Base-by-base conservation (phyloP, 1,140 invertebrate species). In the Acromyrmex echinatior region DNA sequence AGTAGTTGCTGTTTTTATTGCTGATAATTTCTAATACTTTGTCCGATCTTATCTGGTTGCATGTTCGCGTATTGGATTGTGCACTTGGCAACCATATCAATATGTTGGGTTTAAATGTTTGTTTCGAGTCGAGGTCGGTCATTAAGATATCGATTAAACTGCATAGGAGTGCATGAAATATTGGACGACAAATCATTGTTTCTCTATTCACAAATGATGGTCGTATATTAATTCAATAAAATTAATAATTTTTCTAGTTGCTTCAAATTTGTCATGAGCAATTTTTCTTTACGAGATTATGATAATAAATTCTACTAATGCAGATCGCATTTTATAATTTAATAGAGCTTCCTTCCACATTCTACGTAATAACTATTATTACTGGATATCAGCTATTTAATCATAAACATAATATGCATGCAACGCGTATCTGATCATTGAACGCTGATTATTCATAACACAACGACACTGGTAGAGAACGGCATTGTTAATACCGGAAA, bases 1-100 rank as follows among this genome's bases (percentile, higher is more conserved):
- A 25, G 53, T 10, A 71, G 58, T 81, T 58, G 49, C 71, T 58
- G 58, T n/a, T 56, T 87, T 82, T 73, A 68, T 70, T 58, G 45
- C 25, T 35, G 49, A 87, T 70, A 87, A 76, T 87, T 87, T 35
- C 39, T 77, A 68, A 76, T 77, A 87, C 49, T 84, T 87, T 76
- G 70, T 87, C 9, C 35, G 78, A 82, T 87, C 25, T 70, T 87
- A 87, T 87, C 77, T 70, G 7, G 12, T 35, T 31, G 49, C 82
- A 49, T 73, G 82, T 62, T 78, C 63, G 51, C 51, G 66, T 21
- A 51, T 53, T 12, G 45, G 25, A 70, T 63, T 73, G 53, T 74
- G 10, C 65, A 74, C 18, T 10, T 62, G 58, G 35, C 51, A 49
- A 35, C 58, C 51, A 45, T 45, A 78, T 78, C 82, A 62, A 86